phyloP scores from a whole-genome alignment of 2,888 invertebrate genomes.

The Sarcophaga subvicina region DNA sequence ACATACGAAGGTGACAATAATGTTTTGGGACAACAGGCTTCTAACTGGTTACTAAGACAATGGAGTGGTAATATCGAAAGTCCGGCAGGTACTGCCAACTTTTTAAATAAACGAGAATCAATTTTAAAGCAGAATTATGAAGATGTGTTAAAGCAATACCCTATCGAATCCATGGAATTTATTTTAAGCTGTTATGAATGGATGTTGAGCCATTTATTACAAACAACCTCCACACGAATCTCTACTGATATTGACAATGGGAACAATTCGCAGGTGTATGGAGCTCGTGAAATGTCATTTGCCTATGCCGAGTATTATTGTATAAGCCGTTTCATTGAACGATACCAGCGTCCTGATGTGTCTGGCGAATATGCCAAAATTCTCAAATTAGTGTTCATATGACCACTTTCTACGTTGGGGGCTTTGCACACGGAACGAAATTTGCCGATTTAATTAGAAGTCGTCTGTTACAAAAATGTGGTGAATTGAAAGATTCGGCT shows the following conservation, averaged over 20 bases:
- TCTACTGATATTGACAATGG: conserved; percentile 84
- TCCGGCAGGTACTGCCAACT: conserved; percentile 88
- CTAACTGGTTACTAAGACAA: conserved; percentile 91
- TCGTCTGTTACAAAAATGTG: conserved; percentile 87
- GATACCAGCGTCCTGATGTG: conserved; percentile 78
- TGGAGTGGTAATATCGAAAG: conserved; percentile 83
- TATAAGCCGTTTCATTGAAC: conserved; percentile 78
- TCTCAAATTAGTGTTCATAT: conserved; percentile 84
- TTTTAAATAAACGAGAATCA: conserved; percentile 84
- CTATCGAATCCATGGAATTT: conserved; percentile 80
- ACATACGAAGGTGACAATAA: conserved; percentile 98
- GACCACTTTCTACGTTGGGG: conserved; percentile 86
- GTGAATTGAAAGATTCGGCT: conserved; percentile 87
- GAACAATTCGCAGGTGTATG: conserved; percentile 91
- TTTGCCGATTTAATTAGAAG: conserved; percentile 86
- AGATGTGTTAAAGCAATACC: conserved; percentile 66
- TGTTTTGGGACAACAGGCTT: conserved; percentile 94
- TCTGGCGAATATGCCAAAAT: conserved; percentile 77
- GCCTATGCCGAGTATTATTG: conserved; percentile 90
- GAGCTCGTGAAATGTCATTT: conserved; percentile 88
- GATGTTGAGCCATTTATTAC: conserved; percentile 91
- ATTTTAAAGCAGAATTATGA: conserved; percentile 80
- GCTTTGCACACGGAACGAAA: conserved; percentile 82
- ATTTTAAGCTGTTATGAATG: conserved; percentile 89
- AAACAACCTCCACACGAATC: conserved; percentile 86